Conservation (phyloP, 2,888 invertebrate genomes). For the Heteromurus nitidus region DNA sequence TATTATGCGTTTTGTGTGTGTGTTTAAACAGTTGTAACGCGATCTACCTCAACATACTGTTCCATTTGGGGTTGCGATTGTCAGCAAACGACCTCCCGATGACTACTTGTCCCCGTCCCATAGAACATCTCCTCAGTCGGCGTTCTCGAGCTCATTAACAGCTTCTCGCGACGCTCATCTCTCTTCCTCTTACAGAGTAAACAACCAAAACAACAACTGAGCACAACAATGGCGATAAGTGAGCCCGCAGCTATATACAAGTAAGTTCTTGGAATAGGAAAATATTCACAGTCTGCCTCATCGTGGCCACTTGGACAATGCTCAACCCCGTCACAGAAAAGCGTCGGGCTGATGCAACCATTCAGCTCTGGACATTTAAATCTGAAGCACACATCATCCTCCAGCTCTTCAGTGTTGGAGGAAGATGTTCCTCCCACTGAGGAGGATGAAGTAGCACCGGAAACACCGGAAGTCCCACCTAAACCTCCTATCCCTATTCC, state of each 20-base stretch:
- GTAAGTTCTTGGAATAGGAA: constrained; percentile 69
- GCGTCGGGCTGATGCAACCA: constrained; percentile 65
- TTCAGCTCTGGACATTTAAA: constrained; percentile 69
- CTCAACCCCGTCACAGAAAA: constrained; percentile 71
- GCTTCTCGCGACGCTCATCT: constrained; percentile 64
- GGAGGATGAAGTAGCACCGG: constrained; percentile 61
- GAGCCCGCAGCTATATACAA: constrained; percentile 66
- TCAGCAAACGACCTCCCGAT: constrained; percentile 71
- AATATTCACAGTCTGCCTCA: constrained; percentile 72
- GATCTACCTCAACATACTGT: constrained; percentile 72
- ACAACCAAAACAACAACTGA: constrained; percentile 71
- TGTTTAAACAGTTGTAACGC: constrained; percentile 68
- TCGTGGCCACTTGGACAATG: constrained; percentile 71
- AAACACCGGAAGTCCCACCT: constrained; percentile 2
- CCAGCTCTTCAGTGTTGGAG: constrained; percentile 62
- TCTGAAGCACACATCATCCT: constrained; percentile 69
- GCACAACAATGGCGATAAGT: constrained; percentile 62
- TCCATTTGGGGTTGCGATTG: constrained; percentile 70
- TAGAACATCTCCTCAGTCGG: constrained; percentile 71
- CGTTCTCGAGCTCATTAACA: constrained; percentile 70
- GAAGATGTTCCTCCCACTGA: constrained; percentile 53
- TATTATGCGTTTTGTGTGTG: constrained; percentile 24
- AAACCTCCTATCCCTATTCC: constrained; percentile 33
- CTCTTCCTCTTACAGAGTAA: constrained; percentile 66
- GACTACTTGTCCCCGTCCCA: constrained; percentile 64